Evolutionary conservation across 2,113 vertebrate species (phyloP).

Genomic region (Oreochromis tanganicae): DNA sequence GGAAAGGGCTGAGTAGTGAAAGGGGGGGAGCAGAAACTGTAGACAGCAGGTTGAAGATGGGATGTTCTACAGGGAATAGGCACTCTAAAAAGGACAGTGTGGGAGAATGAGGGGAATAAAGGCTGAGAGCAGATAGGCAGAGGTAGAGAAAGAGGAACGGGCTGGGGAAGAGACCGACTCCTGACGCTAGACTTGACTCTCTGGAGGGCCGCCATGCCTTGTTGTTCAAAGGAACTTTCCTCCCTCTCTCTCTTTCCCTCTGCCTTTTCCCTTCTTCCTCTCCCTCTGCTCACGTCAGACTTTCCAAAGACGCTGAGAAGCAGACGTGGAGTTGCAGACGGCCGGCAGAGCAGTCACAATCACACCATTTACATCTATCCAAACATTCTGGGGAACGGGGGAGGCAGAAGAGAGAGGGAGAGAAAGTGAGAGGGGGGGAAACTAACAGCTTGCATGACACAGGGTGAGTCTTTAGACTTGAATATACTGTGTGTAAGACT

Average conservation of each 20-base stretch:
- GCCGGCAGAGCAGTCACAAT: conserved; percentile 69
- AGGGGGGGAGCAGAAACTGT: conserved; percentile 10
- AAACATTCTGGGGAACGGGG: conserved; percentile 48
- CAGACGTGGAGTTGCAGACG: conserved; percentile 57
- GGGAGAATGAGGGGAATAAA: conserved; percentile 46
- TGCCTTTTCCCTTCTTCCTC: conserved; percentile 48
- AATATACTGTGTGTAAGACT: conserved; percentile 38
- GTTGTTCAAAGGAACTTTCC: conserved; percentile 75
- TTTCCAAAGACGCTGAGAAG: conserved; percentile 71
- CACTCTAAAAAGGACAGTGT: conserved; percentile 33
- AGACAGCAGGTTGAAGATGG: conserved; percentile 33
- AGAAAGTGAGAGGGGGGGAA: background rate
- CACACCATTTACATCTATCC: conserved; percentile 75
- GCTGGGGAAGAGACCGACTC: conserved; percentile 24
- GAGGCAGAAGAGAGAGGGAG: conserved; percentile 29
- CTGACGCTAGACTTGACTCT: conserved; percentile 53
- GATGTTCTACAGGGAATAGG: conserved; percentile 14
- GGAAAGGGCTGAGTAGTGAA: background rate
- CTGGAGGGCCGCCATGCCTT: conserved; percentile 76
- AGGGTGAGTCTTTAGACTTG: conserved; percentile 46
- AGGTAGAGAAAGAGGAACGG: conserved; percentile 28
- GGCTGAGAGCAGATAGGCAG: background rate
- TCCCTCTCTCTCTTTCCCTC: conserved; percentile 7
- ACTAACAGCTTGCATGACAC: conserved; percentile 48
- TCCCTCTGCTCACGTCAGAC: conserved; percentile 71